Base-by-base conservation (phyloP, 1,140 invertebrate genomes). In the Dinoponera quadriceps region DNA sequence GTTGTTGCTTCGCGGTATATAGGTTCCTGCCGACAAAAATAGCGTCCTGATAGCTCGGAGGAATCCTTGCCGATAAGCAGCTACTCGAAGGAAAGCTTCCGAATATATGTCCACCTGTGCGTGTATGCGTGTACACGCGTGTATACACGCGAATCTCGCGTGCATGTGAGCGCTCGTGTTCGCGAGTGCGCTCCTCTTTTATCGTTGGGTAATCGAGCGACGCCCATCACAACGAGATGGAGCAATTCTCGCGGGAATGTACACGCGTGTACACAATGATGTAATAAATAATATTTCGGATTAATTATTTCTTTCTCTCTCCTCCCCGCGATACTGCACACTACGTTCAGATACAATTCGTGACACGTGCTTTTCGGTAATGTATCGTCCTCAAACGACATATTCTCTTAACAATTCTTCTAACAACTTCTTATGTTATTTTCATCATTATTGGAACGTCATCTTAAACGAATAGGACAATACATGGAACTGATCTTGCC, bases 21-120 rank as follows among this genome's bases (percentile, higher is more conserved):
- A 94, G 93, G 93, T 92, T 93, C 88, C 90, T 89, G 86, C 62
- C 87, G 91, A 91, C 87, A 86, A 93, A 93, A 94, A 93, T 93
- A 94, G 92, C 92, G 87, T 86, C 82, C 89, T 91, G 92, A 94
- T 93, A 93, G 92, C 92, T 91, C 89, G 88, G 90, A 86, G 66
- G 75, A 85, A 73, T 69, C 83, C 78, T 77, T 82, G 69, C 49
- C 33, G 20, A 66, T 84, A 81, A 86, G 60, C 68, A 54, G 51
- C 27, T 77, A 75, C 83, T 88, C 49, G 57, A 33, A 27, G 51
- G 59, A 51, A 25, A 55, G 57, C 20, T 38, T 33, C 7, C 7
- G 33, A 33, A 33, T 18, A 29, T 27, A 25, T 18, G 49, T 13
- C 5, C 11, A 16, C 18, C 7, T 9, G 18, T 22, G 38, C 0